Base-by-base conservation (phyloP, 2,797 vertebrate genomes). In the Poeciliopsis turneri region DNA sequence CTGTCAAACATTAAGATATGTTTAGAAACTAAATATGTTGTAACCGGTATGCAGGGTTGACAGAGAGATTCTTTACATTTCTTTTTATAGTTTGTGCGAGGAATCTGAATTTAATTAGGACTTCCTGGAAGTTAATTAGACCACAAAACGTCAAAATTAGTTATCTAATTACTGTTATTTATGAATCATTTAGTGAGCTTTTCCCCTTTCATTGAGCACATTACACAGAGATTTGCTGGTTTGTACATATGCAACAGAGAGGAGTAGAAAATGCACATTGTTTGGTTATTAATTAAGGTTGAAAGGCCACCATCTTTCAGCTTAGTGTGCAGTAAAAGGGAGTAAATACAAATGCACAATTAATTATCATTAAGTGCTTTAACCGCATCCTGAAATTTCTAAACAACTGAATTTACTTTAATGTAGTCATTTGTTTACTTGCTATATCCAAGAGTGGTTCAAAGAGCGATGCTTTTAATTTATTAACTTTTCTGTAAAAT, bases 31-130 rank as follows among this genome's bases (percentile, higher is more conserved):
- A 88, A 90, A 78, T 80, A 79, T 90, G 83, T 75, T 71, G 66
- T 68, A 53, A 73, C 68, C 71, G 68, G 77, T 78, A 72, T 79
- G 72, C 61, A 68, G 78, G 36, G 30, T 47, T 64, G 68, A 69
- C 78, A 72, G 43, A 23, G 46, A 23, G 70, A 72, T 78, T 87
- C 74, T 85, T 90, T 82, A 85, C 84, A 87, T 92, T 80, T 86
- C 83, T 93, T 88, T 85, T 85, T 87, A 87, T 89, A 87, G 86
- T 79, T 89, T 86, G 77, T 80, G 77, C 86, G 86, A 90, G 84
- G 78, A 81, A 88, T 90, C 88, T 84, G 74, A 85, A 90, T 92
- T 92, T 89, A 82, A 92, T 94, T 90, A 93, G 33, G 75, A 70
- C 57, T 87, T 84, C 82, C 87, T 85, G 75, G 79, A 84, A 84